Conservation (phyloP, 2,888 invertebrate genomes). For the Polietes domitor region DNA sequence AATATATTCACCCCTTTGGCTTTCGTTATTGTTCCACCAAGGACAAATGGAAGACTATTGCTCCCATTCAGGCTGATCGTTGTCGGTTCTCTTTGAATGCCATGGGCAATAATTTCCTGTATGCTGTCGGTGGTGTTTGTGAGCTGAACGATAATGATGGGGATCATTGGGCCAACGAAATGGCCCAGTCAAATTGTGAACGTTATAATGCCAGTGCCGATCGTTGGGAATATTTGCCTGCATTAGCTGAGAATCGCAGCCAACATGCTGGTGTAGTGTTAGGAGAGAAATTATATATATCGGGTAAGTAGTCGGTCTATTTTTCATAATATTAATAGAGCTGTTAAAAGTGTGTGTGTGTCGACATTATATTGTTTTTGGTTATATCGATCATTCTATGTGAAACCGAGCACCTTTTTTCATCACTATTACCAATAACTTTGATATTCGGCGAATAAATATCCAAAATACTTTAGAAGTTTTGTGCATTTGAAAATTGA, state of each 20-base stretch:
- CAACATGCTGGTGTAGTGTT: conserved; percentile 83
- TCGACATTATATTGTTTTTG: too few relatives aligned
- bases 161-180: conserved; percentile 78
- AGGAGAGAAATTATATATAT: conserved; percentile 77
- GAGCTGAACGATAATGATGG: conserved; percentile 82
- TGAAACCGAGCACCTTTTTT: too few relatives aligned
- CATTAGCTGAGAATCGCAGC: conserved; percentile 83
- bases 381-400: too few relatives aligned
- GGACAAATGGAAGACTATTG: conserved; percentile 86
- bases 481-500: too few relatives aligned
- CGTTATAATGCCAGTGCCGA: conserved; percentile 84
- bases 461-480: too few relatives aligned
- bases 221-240: conserved; percentile 83
- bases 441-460: too few relatives aligned
- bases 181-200: conserved; percentile 81
- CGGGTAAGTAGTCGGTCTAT: conserved; percentile 77
- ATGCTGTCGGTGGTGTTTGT: conserved; percentile 85
- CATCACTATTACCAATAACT: too few relatives aligned
- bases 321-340: too few relatives aligned
- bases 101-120: conserved; percentile 81
- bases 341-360: too few relatives aligned
- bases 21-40: conserved; percentile 85
- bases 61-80: conserved; percentile 85
- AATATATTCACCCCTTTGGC: conserved; percentile 88
- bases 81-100: conserved; percentile 86